Base-by-base conservation (phyloP, 37 sponge, comb jelly and placozoan species). In the Agelas oroides region DNA sequence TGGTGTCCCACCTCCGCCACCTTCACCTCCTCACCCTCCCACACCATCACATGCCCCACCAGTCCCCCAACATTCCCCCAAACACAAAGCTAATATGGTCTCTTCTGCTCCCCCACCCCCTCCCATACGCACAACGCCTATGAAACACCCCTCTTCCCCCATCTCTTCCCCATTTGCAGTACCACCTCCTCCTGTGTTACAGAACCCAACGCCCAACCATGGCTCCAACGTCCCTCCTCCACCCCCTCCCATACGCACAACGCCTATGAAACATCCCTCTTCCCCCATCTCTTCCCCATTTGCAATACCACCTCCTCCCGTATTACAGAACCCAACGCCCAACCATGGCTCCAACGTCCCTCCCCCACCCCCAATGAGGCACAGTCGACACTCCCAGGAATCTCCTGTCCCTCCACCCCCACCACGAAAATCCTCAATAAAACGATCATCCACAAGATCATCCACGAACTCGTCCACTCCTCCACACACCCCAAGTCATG, bases 1-100 rank as follows among this genome's bases (percentile, higher is more conserved):
- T 75, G 55, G 76, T 17, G 32, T 16, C 19, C 63, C 63, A 21
- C 83, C 83, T 59, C 85, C 85, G 15, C 76, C 85, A 28, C 76
- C 68, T 21, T 68, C 76, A 32, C 62, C 66, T 0, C 75, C 58
- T 63, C 67, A 39, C 1, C 71, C 70, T 24, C 78, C 72, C 0
- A 71, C 86, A 56, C 86, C 77, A 37, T 15, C 53, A n/a, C 38
- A 37, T 59, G 62, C 69, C 18, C 70, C 75, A 24, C 70, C 77
- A 37, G 41, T 56, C 25, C 75, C 84, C 46, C 75, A 40, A 28
- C 82, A 20, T 18, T 59, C 71, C 13, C 71, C 64, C 13, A 65
- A 35, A 25, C 14, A 28, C 23, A 71, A 14, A 58, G 30, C 60
- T 55, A 20, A 33, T 20, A 23, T 41, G 5, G 53, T 12, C 31